Conservation (phyloP, 2,888 invertebrate species). For the Aethes cnicana region DNA sequence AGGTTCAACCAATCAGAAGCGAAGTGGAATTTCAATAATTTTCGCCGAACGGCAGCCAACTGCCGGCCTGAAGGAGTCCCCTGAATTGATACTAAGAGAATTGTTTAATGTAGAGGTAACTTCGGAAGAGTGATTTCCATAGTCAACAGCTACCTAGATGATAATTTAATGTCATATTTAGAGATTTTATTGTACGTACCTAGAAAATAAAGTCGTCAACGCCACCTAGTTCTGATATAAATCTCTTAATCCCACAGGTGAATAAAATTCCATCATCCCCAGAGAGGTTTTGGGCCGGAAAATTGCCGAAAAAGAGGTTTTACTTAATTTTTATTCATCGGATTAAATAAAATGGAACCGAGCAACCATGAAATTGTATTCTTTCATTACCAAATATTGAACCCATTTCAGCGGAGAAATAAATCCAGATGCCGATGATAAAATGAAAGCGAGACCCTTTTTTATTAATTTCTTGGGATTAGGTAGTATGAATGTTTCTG, state of each 20-base stretch:
- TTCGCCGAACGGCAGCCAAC: not conserved
- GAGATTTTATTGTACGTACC: not conserved
- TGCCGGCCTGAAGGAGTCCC: not conserved
- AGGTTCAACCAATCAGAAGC: slow-evolving; percentile 17
- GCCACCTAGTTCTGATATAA: slow-evolving; percentile 19
- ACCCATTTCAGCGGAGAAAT: not conserved
- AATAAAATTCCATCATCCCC: slow-evolving; percentile 26
- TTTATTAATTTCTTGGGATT: no score
- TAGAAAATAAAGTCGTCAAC: not conserved
- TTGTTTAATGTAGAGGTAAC: not conserved
- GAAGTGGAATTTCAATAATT: slow-evolving; percentile 25
- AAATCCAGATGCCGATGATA: not conserved
- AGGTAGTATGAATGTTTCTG: no score
- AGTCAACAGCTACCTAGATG: no score
- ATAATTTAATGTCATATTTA: not conserved
- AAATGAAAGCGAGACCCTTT: no score
- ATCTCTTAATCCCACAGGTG: slow-evolving; percentile 23
- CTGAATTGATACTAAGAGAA: not conserved
- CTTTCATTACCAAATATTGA: slow-evolving; percentile 7
- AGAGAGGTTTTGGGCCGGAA: slow-evolving; percentile 13
- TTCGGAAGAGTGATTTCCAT: no score
- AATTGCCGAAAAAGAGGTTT: slow-evolving; percentile 23
- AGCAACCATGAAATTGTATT: slow-evolving; percentile 28
- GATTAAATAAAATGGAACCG: slow-evolving; percentile 25
- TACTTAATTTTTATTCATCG: slow-evolving; percentile 29